phyloP scores from a whole-genome alignment of 2,797 vertebrate species.

The Salmo trutta region DNA sequence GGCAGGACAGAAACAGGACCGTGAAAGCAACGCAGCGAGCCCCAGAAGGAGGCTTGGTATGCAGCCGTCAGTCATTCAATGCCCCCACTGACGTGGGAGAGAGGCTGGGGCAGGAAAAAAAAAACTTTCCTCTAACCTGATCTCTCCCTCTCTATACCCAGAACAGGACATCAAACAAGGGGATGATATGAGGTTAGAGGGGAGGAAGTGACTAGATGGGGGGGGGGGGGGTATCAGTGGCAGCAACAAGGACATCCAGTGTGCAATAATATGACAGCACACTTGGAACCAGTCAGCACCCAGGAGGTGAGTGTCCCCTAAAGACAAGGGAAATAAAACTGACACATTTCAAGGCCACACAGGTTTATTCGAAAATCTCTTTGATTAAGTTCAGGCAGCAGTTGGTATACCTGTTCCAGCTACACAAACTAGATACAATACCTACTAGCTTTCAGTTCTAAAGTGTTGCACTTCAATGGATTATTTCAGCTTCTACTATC shows the following conservation, averaged over 20 bases:
- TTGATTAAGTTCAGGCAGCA: not conserved
- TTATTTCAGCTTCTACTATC: not conserved
- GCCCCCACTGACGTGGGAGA: conserved; percentile 66
- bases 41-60: conserved; percentile 77
- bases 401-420: not conserved
- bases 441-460: not conserved
- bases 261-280: conserved; percentile 6
- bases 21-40: conserved; percentile 59
- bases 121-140: conserved; percentile 36
- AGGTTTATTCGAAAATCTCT: not conserved
- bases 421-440: not conserved
- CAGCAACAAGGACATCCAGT: not conserved
- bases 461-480: not conserved
- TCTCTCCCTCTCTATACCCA: conserved; percentile 12
- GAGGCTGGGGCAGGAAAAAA: conserved; percentile 58
- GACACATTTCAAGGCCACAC: not conserved
- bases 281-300: conserved; percentile 27
- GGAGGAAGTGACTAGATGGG: conserved; percentile 8
- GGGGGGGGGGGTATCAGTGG: not conserved
- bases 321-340: not conserved
- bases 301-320: not conserved
- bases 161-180: conserved; percentile 31
- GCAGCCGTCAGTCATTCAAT: conserved; percentile 75
- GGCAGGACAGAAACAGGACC: conserved; percentile 70
- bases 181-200: conserved; percentile 19